Evolutionary conservation across 2,888 invertebrate species (phyloP), one percentile per base, ranked within the genome.

Genomic region (Eristalis pertinax): DNA sequence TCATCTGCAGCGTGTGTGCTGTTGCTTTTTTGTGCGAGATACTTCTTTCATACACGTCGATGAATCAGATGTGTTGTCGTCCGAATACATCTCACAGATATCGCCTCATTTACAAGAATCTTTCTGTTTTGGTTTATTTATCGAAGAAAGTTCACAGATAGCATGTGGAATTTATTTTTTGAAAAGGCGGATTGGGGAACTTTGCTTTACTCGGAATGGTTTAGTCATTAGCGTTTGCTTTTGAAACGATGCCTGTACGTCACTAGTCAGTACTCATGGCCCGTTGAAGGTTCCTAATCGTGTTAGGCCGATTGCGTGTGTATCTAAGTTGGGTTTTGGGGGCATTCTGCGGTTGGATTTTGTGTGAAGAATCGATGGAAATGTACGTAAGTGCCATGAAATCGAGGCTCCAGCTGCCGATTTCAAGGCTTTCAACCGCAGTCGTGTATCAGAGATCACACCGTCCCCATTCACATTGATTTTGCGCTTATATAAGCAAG

Each of bases 121-220:
- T 29, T 60, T 50, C 26, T 15, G 38, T 41, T 19, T 70, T 32
- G 24, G 58, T 73, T 72, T 70, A 72, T 64, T 15, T 58, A 35
- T 62, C 60, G 60, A 86, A 86, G 86, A 86, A 86, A 86, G 86
- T 82, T 86, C 65, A 74, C 56, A 70, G 35, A 56, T 38, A 29
- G 38, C 67, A 76, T 74, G 56, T 56, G 73, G 65, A 73, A 62
- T 67, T 67, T 24, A 35, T 4, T 29, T 70, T 26, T 41, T 8
- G 50, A 19, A 50, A 50, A 19, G 50, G 50, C 50, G 19, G 50
- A 3, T 19, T 4, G 50, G 24, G 13, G 13, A 26, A 32, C 32
- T 24, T 58, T 26, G 60, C 10, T 26, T 11, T 26, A 26, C 60
- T 60, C 13, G 60, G 26, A 60, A 60, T 60, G 26, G 60, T 11